These are phyloP conservation scores for Rhizomys pruinosus DNA, from an alignment of 2,113 vertebrate species.

Conservation along the genomic window DNA sequence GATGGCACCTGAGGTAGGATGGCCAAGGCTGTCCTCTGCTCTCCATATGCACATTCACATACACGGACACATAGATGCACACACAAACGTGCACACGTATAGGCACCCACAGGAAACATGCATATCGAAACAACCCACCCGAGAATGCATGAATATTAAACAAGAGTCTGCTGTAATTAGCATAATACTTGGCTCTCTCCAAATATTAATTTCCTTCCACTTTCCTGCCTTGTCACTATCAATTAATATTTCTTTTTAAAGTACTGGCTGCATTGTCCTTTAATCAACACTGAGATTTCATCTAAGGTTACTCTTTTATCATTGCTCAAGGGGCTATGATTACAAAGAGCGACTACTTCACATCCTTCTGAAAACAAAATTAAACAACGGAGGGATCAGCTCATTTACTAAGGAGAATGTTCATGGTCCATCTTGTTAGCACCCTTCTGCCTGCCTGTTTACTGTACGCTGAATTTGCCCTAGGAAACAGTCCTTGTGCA, in stretches of 20 bases:
- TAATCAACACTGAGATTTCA: constrained; percentile 75
- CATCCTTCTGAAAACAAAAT: not conserved
- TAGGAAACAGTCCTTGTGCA: not conserved
- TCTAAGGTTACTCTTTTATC: constrained; percentile 65
- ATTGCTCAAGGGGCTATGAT: constrained; percentile 61
- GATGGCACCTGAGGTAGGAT: not conserved
- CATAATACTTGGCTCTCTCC: constrained; percentile 39
- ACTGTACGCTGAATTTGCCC: not conserved
- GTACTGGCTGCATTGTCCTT: constrained; percentile 51
- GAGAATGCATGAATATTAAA: constrained; percentile 59
- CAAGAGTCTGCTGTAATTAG: constrained; percentile 53
- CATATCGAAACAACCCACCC: too few relatives aligned
- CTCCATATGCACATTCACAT: not conserved
- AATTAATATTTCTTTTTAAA: constrained; percentile 71
- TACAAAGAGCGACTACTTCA: not conserved
- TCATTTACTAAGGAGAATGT: not conserved
- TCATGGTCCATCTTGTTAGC: not conserved
- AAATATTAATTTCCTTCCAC: constrained; percentile 75
- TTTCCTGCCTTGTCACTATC: constrained; percentile 69
- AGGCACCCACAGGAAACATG: too few relatives aligned
- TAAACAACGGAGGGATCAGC: not conserved
- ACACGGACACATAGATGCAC: not conserved
- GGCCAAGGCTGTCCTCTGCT: not conserved
- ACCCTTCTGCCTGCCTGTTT: not conserved
- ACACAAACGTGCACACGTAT: not conserved